These are phyloP conservation scores for Drosophila neonasuta DNA, from an alignment of 2,888 invertebrate species.

Conservation along the genomic window DNA sequence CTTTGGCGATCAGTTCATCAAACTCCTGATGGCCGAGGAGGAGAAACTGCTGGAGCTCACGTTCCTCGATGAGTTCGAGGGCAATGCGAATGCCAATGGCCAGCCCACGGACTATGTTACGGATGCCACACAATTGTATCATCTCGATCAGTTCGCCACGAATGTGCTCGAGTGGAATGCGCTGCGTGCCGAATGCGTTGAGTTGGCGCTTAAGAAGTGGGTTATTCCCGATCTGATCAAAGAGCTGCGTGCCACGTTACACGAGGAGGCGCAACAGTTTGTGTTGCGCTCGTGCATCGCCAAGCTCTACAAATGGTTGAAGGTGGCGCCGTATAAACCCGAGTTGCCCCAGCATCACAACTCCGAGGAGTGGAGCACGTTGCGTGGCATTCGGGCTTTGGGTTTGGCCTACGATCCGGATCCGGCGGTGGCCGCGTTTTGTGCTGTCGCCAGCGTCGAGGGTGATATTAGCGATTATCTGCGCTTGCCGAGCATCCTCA, in stretches of 20 bases:
- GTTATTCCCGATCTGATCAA: constrained; percentile 94
- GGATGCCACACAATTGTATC: constrained; percentile 89
- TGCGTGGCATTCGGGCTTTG: constrained; percentile 90
- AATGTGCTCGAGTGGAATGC: constrained; percentile 98
- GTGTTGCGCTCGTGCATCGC: constrained; percentile 92
- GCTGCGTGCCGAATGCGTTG: constrained; percentile 92
- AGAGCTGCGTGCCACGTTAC: constrained; percentile 90
- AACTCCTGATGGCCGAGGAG: constrained; percentile 90
- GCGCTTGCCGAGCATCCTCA: constrained; percentile 92
- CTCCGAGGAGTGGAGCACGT: constrained; percentile 94
- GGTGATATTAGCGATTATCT: constrained; percentile 96
- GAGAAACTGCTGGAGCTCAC: constrained; percentile 90
- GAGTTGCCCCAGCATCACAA: constrained; percentile 89
- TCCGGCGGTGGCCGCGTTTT: constrained; percentile 92
- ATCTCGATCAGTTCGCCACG: constrained; percentile 95
- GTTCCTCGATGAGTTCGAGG: constrained; percentile 90
- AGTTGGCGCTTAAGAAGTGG: constrained; percentile 92
- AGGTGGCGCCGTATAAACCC: constrained; percentile 88
- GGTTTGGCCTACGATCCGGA: constrained; percentile 94
- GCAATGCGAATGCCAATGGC: constrained; percentile 83
- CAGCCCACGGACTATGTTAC: constrained; percentile 91
- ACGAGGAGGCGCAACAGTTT: constrained; percentile 93
- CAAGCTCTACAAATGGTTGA: constrained; percentile 95
- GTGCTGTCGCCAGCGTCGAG: constrained; percentile 92
- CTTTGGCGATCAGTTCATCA: constrained; percentile 94